Conservation (phyloP, 2,888 invertebrate genomes). For the Agonopterix subpropinquella region DNA sequence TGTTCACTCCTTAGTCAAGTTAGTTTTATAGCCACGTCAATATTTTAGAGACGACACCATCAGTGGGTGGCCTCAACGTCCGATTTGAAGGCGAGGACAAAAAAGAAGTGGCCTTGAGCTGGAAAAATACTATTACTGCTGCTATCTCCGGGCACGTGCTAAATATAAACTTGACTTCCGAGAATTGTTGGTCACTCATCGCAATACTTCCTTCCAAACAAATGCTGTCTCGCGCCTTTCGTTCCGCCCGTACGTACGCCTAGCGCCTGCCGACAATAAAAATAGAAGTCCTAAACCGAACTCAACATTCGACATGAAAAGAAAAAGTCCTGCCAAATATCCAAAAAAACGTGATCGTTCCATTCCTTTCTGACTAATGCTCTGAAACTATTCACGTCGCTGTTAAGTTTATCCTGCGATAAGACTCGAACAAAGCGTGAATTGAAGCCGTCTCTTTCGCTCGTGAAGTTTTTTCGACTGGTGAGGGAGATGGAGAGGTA, state of each 20-base stretch:
- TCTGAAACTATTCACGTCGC: constrained; percentile 64
- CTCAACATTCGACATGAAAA: constrained; percentile 37
- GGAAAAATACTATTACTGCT: constrained; percentile 17
- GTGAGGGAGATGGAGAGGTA: constrained; percentile 65
- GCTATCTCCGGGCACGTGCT: constrained; percentile 19
- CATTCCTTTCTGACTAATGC: constrained; percentile 63
- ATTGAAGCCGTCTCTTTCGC: constrained; percentile 45
- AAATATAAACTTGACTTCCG: constrained; percentile 35
- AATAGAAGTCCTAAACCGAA: constrained; percentile 52
- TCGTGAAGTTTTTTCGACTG: constrained; percentile 30
- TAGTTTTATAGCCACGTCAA: no score
- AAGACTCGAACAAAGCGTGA: constrained; percentile 48
- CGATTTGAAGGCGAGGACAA: constrained; percentile 16
- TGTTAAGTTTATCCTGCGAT: constrained; percentile 69
- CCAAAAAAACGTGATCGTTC: constrained; percentile 56
- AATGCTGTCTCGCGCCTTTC: constrained; percentile 23
- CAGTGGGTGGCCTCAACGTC: no score
- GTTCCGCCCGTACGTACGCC: constrained; percentile 31
- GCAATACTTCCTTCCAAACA: constrained; percentile 35
- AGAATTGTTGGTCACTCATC: constrained; percentile 32
- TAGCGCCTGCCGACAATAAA: constrained; percentile 42
- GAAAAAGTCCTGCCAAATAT: constrained; percentile 65
- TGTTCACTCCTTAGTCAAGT: no score
- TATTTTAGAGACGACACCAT: no score
- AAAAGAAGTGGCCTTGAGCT: constrained; percentile 27